Conservation (phyloP, 2,888 invertebrate species). For the Lamellibrachia columna region DNA sequence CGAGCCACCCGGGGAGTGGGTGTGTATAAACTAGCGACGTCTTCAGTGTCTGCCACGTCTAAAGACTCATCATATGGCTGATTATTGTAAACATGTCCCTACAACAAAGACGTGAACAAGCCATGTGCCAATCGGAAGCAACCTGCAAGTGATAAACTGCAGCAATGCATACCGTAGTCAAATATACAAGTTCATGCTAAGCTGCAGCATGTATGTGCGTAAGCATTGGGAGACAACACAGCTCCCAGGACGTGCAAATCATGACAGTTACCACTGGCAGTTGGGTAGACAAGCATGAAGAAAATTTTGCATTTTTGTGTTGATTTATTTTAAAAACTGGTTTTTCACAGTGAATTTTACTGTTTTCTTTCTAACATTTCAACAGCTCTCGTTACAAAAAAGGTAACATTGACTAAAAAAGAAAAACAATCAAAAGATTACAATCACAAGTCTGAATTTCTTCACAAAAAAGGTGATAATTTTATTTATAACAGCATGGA, state of each 20-base stretch:
- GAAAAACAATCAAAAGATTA: no score
- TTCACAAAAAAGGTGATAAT: no score
- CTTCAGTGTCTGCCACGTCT: conserved; percentile 65
- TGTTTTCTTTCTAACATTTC: no score
- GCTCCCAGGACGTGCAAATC: no score
- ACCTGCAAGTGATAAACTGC: not conserved
- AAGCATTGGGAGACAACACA: no score
- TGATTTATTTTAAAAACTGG: no score
- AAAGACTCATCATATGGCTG: conserved; percentile 66
- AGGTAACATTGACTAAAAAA: no score
- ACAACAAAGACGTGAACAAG: not conserved
- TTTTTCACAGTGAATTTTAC: no score
- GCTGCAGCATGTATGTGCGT: not conserved
- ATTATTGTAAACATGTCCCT: conserved; percentile 53
- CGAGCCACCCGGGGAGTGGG: conserved; percentile 61
- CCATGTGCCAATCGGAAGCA: conserved; percentile 7
- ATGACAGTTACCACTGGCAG: not conserved
- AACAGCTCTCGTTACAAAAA: no score
- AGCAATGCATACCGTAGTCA: not conserved
- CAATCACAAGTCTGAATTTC: no score
- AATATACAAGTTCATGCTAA: not conserved
- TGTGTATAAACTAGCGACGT: conserved; percentile 64
- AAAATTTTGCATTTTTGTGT: no score
- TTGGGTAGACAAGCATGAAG: no score
- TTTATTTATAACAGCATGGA: not conserved